Evolutionary conservation across 2,797 vertebrate species (phyloP), one percentile per base, ranked within the genome.

Genomic region (Cheirogaleus major): DNA sequence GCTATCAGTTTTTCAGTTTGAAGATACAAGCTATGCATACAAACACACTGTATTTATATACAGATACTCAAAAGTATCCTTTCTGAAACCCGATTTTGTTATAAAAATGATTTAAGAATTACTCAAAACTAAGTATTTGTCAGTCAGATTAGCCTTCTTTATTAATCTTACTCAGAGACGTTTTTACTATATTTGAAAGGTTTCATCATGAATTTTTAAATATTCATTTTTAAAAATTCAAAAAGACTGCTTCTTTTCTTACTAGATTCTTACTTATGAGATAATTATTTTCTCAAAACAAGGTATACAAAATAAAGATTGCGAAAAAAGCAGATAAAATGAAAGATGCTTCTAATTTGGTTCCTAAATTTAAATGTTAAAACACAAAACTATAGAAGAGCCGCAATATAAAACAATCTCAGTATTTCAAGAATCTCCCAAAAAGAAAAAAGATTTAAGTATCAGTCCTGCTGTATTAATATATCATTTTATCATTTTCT

Each of bases 221-320:
- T 55, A 73, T 1, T 69, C 57, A 69, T 55, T 93, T 91, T 70
- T 38, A 50, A 70, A 61, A 85, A 48, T 85, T 75, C 0, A 43
- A 50, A n/a, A 75, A 41, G 69, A 61, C 12, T 85, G 50, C 57
- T 91, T 75, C 30, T 4, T 82, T 76, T 57, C 70, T 86, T 85
- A 87, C 43, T 80, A 57, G 32, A 32, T 76, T 87, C 30, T 96
- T 93, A 75, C 57, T 80, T 72, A 27, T 30, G 35, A 79, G 22
- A 43, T 5, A 91, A 61, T 45, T 82, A 25, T 89, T 76, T 96
- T 92, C 32, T 73, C 13, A 59, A 87, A 73, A 93, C 15, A 57
- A 89, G 27, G 38, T 57, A 89, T 75, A 72, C 25, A 70, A 95
- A 89, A 75, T 92, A 80, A 92, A 95, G 25, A 82, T 41, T 18